These are phyloP conservation scores for Phainopepla nitens DNA, from an alignment of 2,113 vertebrate species.

Conservation along the genomic window DNA sequence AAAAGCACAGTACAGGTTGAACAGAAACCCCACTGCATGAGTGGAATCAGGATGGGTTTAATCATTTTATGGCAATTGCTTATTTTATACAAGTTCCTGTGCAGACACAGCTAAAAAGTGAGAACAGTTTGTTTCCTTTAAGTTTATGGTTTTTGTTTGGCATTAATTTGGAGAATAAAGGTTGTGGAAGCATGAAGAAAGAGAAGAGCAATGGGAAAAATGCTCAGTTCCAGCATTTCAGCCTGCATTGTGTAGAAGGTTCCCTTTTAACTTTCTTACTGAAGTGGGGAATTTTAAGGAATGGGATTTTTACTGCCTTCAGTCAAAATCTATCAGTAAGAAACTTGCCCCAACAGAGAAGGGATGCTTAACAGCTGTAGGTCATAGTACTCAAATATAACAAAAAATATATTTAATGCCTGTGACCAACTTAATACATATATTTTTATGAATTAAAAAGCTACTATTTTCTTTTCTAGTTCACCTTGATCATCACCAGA, in stretches of 20 bases:
- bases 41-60: background rate
- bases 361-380: background rate
- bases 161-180: background rate
- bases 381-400: background rate
- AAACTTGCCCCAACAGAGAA: background rate
- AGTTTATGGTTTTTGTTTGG: background rate
- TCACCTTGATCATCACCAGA: background rate
- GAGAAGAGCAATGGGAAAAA: background rate
- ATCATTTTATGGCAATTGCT: background rate
- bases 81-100: background rate
- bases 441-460: background rate
- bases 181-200: background rate
- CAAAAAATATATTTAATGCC: background rate
- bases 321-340: background rate
- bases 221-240: background rate
- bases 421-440: background rate
- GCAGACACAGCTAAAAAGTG: background rate
- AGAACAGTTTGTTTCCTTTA: background rate
- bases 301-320: background rate
- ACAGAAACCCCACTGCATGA: background rate
- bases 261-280: background rate
- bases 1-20: background rate
- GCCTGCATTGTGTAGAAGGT: background rate
- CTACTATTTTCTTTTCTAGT: constrained; percentile 19
- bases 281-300: background rate